These are phyloP conservation scores for Lepetodrilus schrolli DNA, from an alignment of 2,888 invertebrate species.

Conservation along the genomic window DNA sequence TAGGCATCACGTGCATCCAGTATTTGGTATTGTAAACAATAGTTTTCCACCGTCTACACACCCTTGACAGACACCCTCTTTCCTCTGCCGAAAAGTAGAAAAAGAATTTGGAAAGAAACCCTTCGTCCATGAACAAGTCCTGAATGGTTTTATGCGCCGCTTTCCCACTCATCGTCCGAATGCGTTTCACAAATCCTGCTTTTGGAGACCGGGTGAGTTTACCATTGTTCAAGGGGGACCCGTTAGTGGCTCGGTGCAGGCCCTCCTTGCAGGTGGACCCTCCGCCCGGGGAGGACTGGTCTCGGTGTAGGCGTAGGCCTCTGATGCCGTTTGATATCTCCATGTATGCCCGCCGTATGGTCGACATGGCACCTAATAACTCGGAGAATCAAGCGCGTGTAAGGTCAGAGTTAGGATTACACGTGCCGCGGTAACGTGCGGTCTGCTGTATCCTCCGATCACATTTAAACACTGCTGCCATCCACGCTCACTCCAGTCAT, in stretches of 20 bases:
- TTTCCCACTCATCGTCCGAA: conserved; percentile 60
- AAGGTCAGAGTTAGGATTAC: background rate
- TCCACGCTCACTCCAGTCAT: conserved; percentile 2
- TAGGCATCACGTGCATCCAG: conserved; percentile 90
- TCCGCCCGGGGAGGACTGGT: conserved; percentile 39
- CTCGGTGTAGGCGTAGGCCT: conserved; percentile 69
- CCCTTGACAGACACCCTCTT: conserved; percentile 86
- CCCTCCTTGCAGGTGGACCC: conserved; percentile 29
- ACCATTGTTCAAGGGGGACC: conserved; percentile 27
- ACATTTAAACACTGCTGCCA: conserved; percentile 17
- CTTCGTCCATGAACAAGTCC: conserved; percentile 84
- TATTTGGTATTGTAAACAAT: conserved; percentile 90
- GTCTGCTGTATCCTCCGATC: background rate
- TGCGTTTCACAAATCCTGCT: conserved; percentile 62
- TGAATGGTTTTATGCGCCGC: conserved; percentile 54
- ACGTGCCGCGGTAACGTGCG: background rate
- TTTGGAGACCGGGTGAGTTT: conserved; percentile 60
- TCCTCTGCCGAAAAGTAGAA: conserved; percentile 80
- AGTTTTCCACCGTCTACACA: conserved; percentile 91
- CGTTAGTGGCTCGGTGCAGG: conserved; percentile 33
- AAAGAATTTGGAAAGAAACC: conserved; percentile 89
- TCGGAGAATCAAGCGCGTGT: background rate
- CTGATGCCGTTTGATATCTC: conserved; percentile 74
- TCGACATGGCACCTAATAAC: conserved; percentile 62
- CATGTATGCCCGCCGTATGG: conserved; percentile 73